A percentile compares a stretch with the other conserved stretches of the same genome.
These are phyloP conservation scores for Egretta garzetta DNA, from an alignment of 2,113 vertebrate genomes.

Conservation along the genomic window DNA sequence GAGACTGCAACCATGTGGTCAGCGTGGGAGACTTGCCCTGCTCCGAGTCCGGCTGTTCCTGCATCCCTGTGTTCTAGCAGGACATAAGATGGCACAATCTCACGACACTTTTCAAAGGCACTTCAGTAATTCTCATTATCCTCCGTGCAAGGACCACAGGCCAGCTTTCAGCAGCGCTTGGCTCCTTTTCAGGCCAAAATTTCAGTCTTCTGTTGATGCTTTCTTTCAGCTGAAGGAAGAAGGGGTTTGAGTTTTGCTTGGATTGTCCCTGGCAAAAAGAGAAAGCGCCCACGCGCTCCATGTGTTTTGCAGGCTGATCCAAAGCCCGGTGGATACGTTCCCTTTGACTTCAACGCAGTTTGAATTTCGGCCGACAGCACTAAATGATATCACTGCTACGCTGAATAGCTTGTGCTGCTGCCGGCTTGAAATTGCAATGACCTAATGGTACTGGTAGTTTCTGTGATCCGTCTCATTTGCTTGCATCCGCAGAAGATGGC, in stretches of 20 bases:
- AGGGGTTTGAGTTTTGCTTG: slow-evolving; percentile 40
- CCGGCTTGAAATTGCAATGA: neutral
- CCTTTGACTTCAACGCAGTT: neutral
- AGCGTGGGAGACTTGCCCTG: neutral
- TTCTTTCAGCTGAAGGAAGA: slow-evolving; percentile 49
- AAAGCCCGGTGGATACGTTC: neutral
- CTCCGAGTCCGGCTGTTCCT: neutral
- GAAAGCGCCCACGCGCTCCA: neutral
- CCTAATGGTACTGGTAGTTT: neutral
- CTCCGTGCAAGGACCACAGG: neutral
- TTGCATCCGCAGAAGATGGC: neutral
- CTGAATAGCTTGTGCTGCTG: neutral
- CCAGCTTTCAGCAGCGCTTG: neutral
- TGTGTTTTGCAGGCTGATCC: slow-evolving; percentile 40
- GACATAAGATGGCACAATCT: neutral
- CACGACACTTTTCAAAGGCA: neutral
- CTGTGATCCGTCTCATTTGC: neutral
- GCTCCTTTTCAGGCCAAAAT: slow-evolving; percentile 32
- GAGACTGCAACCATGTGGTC: fast-evolving
- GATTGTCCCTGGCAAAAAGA: slow-evolving; percentile 56
- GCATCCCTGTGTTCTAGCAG: neutral
- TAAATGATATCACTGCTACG: neutral
- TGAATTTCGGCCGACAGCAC: neutral
- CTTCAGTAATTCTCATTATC: neutral
- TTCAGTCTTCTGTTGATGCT: slow-evolving; percentile 22